Conservation (phyloP, 2,113 vertebrate species). For the Tonatia bakeri region DNA sequence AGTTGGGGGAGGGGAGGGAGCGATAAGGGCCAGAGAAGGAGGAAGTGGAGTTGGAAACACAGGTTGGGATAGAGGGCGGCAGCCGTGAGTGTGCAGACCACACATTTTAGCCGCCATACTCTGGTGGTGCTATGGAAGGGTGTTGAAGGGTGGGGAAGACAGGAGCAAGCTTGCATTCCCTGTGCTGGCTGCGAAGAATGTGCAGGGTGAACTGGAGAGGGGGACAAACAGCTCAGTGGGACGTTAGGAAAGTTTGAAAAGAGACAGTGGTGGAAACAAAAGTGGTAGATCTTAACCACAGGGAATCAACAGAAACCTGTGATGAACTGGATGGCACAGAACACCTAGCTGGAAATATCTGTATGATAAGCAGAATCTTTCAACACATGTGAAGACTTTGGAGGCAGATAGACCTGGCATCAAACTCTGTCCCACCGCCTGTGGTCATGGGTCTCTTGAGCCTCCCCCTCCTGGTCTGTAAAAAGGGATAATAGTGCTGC, state of each 20-base stretch:
- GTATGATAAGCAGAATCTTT: neutral
- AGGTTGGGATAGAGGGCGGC: neutral
- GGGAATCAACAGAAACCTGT: neutral
- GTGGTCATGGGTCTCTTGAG: neutral
- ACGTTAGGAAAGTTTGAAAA: neutral
- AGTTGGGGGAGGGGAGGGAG: neutral
- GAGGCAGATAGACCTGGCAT: neutral
- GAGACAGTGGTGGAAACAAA: neutral
- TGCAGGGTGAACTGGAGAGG: neutral
- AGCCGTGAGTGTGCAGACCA: neutral
- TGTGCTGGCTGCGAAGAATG: neutral
- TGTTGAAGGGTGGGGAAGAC: neutral
- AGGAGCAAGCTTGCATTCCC: neutral
- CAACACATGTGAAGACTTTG: neutral
- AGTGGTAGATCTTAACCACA: neutral
- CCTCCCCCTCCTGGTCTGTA: neutral
- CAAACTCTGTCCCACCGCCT: neutral
- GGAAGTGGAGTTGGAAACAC: neutral
- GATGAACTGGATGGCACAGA: neutral
- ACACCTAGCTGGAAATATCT: neutral
- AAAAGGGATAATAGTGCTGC: neutral
- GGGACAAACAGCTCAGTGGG: neutral
- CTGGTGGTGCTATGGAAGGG: neutral
- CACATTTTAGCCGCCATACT: neutral
- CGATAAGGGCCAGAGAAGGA: neutral